Evolutionary conservation across 2,888 invertebrate genomes (phyloP).

Genomic region (Melinaea menophilus): DNA sequence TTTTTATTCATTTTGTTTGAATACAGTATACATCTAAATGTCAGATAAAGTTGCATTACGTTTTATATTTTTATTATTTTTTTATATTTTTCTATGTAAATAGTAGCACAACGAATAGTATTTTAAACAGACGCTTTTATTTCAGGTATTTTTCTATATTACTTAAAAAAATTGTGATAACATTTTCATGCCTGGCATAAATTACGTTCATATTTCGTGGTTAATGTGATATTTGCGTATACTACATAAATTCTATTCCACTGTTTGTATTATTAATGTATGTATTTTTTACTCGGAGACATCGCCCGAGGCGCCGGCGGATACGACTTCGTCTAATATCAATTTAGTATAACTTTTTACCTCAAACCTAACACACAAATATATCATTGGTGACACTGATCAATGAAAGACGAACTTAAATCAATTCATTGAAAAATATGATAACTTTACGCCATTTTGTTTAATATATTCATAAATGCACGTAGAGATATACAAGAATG

Average conservation of each 20-base stretch:
- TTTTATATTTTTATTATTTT: no score
- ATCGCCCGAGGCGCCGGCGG: constrained; percentile 65
- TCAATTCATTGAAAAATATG: constrained; percentile 14
- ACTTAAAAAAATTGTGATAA: no score
- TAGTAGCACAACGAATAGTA: no score
- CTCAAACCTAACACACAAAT: constrained; percentile 50
- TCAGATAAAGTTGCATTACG: no score
- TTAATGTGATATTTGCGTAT: constrained; percentile 25
- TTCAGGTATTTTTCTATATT: no score
- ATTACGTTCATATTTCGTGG: no score
- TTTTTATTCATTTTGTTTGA: no score
- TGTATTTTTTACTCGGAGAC: constrained; percentile 55
- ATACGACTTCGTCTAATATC: constrained; percentile 59
- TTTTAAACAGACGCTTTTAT: no score
- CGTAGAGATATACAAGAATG: background rate
- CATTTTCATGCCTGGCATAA: no score
- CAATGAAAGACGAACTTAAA: constrained; percentile 51
- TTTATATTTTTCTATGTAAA: no score
- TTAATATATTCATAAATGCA: background rate
- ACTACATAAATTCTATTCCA: constrained; percentile 45
- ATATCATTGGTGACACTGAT: constrained; percentile 71
- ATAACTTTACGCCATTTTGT: background rate
- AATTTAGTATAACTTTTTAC: constrained; percentile 59
- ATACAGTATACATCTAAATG: no score
- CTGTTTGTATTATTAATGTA: constrained; percentile 54